These are phyloP conservation scores for Neotoxoptera formosana DNA, from an alignment of 1,140 invertebrate species.

Conservation along the genomic window DNA sequence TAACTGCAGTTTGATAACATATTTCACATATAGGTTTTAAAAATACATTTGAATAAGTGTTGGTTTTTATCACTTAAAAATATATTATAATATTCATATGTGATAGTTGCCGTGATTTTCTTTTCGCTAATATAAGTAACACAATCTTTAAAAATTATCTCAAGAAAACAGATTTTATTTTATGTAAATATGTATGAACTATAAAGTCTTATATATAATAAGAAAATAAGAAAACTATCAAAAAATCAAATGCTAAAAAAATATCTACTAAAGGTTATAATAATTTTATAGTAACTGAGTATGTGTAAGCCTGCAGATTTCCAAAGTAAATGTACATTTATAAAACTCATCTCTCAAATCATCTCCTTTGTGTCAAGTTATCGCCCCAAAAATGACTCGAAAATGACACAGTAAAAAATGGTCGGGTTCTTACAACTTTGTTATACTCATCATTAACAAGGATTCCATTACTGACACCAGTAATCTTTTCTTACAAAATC, in stretches of 20 bases:
- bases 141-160: background rate
- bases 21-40: background rate
- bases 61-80: background rate
- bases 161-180: too few species aligned
- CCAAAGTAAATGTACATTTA: slow-evolving; percentile 9
- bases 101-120: too few species aligned
- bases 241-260: background rate
- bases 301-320: background rate
- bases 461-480: slow-evolving; percentile 39
- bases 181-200: too few species aligned
- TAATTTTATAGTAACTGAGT: background rate
- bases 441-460: slow-evolving; percentile 42
- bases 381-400: slow-evolving; percentile 34
- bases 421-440: background rate
- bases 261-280: background rate
- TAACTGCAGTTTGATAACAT: background rate
- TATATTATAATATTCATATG: background rate
- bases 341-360: slow-evolving; percentile 45
- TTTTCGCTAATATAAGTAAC: background rate
- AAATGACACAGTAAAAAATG: slow-evolving; percentile 52
- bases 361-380: slow-evolving; percentile 29
- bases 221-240: too few species aligned
- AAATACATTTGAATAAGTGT: background rate
- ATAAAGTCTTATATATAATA: too few species aligned
- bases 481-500: slow-evolving; percentile 13